A percentile compares a stretch with the other conserved stretches of the same genome.
These are phyloP conservation scores for Botia almorhae DNA, from an alignment of 2,797 vertebrate species.

Conservation along the genomic window DNA sequence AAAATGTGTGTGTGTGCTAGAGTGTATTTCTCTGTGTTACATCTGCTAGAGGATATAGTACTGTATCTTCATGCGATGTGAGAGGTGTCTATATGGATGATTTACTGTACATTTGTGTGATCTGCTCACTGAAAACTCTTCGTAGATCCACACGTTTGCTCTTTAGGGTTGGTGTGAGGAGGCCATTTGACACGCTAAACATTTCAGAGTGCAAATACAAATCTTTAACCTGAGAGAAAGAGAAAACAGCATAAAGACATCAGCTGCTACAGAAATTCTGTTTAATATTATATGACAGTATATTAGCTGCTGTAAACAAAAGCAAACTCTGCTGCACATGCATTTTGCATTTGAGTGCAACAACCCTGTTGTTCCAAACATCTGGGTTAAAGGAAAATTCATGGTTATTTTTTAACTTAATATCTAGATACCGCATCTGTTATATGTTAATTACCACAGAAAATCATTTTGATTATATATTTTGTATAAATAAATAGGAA, in stretches of 20 bases:
- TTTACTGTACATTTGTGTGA: conserved; percentile 78
- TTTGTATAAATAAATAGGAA: too few relatives aligned
- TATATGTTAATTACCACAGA: too few relatives aligned
- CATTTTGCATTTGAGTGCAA: too few relatives aligned
- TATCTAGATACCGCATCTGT: too few relatives aligned
- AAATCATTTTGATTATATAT: too few relatives aligned
- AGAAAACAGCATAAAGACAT: background rate
- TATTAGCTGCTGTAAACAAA: background rate
- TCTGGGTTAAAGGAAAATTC: background rate
- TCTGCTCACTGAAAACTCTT: conserved; percentile 76
- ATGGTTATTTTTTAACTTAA: too few relatives aligned
- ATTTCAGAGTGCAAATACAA: conserved; percentile 77
- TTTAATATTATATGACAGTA: background rate
- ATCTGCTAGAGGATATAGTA: background rate
- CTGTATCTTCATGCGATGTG: background rate
- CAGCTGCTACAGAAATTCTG: background rate
- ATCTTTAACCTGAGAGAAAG: conserved; percentile 75
- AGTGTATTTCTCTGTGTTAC: background rate
- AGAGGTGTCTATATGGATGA: conserved; percentile 60
- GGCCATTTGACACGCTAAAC: conserved; percentile 80
- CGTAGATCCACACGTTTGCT: conserved; percentile 76
- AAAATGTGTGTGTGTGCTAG: background rate
- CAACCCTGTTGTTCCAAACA: background rate
- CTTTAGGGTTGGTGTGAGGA: conserved; percentile 83
- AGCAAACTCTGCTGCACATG: too few relatives aligned